Conservation (phyloP, 2,888 invertebrate species). For the Pinctada fucata region DNA sequence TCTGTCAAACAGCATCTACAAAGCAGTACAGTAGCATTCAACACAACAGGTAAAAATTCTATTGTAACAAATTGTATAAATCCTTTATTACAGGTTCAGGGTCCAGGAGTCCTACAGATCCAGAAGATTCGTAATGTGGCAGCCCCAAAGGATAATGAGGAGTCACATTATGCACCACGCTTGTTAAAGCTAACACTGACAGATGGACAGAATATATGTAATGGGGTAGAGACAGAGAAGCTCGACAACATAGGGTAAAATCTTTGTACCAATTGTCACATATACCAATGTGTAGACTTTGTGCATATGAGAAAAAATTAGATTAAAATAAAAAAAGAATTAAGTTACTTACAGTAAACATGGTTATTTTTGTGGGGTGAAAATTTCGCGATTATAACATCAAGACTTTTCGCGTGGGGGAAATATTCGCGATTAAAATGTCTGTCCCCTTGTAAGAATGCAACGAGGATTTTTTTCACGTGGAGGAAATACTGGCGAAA, state of each 20-base stretch:
- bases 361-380: no score
- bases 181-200: conserved; percentile 90
- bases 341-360: no score
- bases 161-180: conserved; percentile 83
- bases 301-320: not conserved
- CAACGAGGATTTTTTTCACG: no score
- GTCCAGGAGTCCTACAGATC: conserved; percentile 86
- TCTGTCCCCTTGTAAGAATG: no score
- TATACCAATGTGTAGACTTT: not conserved
- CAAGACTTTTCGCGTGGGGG: no score
- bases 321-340: not conserved
- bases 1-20: no score
- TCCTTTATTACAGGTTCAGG: conserved; percentile 77
- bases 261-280: not conserved
- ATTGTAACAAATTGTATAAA: not conserved
- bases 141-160: conserved; percentile 93
- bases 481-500: no score
- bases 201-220: conserved; percentile 88
- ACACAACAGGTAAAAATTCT: not conserved
- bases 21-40: no score
- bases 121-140: conserved; percentile 92
- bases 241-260: conserved; percentile 82
- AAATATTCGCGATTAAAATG: no score
- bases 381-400: no score
- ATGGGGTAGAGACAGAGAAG: conserved; percentile 87